phyloP scores from a whole-genome alignment of 1,140 invertebrate genomes.

The Scaptodrosophila lebanonensis region DNA sequence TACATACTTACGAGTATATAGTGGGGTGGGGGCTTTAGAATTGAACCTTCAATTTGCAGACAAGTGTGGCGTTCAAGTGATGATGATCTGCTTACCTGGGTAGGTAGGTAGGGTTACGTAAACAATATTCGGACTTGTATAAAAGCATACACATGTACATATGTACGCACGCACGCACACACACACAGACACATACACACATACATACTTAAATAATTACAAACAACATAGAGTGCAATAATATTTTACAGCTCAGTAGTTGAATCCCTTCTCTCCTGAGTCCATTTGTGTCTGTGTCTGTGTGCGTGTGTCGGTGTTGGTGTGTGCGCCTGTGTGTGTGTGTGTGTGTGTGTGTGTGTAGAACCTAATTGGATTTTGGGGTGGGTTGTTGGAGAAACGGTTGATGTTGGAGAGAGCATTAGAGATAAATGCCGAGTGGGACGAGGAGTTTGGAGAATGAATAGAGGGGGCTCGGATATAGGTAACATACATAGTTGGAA shows the following conservation, averaged over 20 bases:
- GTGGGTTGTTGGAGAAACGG: too few species aligned
- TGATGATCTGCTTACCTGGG: constrained; percentile 5
- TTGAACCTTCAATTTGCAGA: not conserved
- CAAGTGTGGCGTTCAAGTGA: constrained; percentile 5
- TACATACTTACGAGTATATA: constrained; percentile 7
- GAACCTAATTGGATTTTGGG: too few species aligned
- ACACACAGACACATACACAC: constrained; percentile 14
- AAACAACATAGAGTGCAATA: constrained; percentile 24
- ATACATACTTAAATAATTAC: constrained; percentile 12
- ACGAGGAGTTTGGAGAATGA: too few species aligned
- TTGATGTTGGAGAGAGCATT: too few species aligned
- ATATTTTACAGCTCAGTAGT: constrained; percentile 15
- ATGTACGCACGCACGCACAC: constrained; percentile 5
- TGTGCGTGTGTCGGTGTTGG: too few species aligned
- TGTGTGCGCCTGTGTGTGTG: too few species aligned
- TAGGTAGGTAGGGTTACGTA: constrained; percentile 8
- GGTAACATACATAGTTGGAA: too few species aligned
- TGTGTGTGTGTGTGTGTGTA: too few species aligned
- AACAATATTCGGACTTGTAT: constrained; percentile 10
- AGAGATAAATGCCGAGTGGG: too few species aligned
- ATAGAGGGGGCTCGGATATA: too few species aligned
- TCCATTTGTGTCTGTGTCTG: too few species aligned
- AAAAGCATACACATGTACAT: constrained; percentile 12
- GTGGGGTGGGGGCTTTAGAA: not conserved
- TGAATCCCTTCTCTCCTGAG: too few species aligned